Conservation (phyloP, 2,797 vertebrate genomes). For the Melanotaenia boesemani region DNA sequence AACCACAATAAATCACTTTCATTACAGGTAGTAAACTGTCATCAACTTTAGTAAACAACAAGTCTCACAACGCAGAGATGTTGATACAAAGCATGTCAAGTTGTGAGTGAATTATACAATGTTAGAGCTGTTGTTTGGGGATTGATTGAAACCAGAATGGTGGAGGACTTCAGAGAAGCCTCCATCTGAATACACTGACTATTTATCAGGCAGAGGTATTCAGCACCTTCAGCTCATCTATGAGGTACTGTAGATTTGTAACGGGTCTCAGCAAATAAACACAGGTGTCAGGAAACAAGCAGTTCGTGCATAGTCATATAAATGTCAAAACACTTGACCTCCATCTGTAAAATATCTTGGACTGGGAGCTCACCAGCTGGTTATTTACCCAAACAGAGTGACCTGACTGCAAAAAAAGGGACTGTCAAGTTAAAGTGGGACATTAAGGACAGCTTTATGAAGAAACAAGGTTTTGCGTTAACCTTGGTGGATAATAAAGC, state of each 20-base stretch:
- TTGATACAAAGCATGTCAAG: constrained; percentile 30
- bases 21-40: constrained; percentile 42
- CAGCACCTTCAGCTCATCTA: constrained; percentile 14
- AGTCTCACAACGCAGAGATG: constrained; percentile 16
- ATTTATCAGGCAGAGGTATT: constrained; percentile 43
- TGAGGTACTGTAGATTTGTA: constrained; percentile 11
- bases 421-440: constrained; percentile 25
- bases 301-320: constrained; percentile 39
- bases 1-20: constrained; percentile 53
- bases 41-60: constrained; percentile 31
- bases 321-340: constrained; percentile 58
- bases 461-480: neutral
- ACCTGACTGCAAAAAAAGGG: constrained; percentile 14
- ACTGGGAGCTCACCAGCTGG: constrained; percentile 52
- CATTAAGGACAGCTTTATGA: neutral
- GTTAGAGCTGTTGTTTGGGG: constrained; percentile 9
- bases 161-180: constrained; percentile 3
- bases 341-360: constrained; percentile 48
- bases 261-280: constrained; percentile 34
- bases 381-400: constrained; percentile 28
- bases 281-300: constrained; percentile 51
- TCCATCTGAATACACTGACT: constrained; percentile 29
- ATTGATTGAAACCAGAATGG: constrained; percentile 16
- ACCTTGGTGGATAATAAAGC: neutral
- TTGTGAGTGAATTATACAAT: constrained; percentile 7